Percentiles rank a stretch among this genome's conserved stretches.
Conservation (phyloP, 2,797 vertebrate species). For the Paguma larvata region DNA sequence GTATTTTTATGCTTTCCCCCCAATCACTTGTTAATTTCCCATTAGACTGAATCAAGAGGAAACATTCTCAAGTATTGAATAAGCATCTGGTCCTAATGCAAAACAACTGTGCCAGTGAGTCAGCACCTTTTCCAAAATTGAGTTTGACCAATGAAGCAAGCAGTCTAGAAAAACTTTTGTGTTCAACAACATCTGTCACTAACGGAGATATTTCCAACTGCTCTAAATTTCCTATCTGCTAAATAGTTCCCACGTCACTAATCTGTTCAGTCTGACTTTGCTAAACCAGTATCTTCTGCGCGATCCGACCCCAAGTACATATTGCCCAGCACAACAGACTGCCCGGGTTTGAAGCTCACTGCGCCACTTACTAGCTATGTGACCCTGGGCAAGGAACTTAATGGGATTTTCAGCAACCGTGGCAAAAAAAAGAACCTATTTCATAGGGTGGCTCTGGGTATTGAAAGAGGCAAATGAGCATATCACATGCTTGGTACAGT, state of each 20-base stretch:
- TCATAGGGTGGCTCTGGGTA: not conserved
- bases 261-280: slow-evolving; percentile 59
- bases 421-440: not conserved
- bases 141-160: slow-evolving; percentile 68
- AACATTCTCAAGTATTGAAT: slow-evolving; percentile 63
- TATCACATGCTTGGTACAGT: not conserved
- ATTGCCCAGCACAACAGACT: not conserved
- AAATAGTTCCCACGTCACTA: slow-evolving; percentile 62
- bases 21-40: slow-evolving; percentile 71
- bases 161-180: slow-evolving; percentile 49
- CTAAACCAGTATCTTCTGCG: not conserved
- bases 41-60: slow-evolving; percentile 55
- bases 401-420: not conserved
- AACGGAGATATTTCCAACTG: slow-evolving; percentile 35
- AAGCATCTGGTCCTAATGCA: slow-evolving; percentile 65
- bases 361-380: not conserved
- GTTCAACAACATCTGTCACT: slow-evolving; percentile 75
- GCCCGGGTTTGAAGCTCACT: not conserved
- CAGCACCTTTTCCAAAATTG: slow-evolving; percentile 64
- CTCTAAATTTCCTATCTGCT: slow-evolving; percentile 14
- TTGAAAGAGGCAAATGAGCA: not conserved
- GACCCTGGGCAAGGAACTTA: not conserved
- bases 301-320: not conserved
- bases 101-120: slow-evolving; percentile 52
- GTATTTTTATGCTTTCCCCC: not conserved